Conservation (phyloP, 2,888 invertebrate genomes). For the Harmothoe impar region DNA sequence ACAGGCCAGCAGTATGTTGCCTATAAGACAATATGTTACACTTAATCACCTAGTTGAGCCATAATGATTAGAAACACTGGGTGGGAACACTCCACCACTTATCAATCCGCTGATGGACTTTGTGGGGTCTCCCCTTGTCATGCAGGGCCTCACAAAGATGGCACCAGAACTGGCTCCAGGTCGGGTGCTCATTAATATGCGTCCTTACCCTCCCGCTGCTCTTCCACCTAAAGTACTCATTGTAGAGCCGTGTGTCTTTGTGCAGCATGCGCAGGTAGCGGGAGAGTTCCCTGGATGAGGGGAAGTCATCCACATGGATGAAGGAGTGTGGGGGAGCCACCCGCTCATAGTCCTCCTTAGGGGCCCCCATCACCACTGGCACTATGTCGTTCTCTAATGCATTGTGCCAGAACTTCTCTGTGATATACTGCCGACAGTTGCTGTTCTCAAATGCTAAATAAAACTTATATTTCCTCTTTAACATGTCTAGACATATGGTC, state of each 20-base stretch:
- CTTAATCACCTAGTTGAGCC: too few species aligned
- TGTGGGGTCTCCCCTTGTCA: not conserved
- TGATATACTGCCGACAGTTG: slow-evolving; percentile 63
- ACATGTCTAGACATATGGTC: slow-evolving; percentile 55
- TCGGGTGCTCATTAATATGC: slow-evolving; percentile 61
- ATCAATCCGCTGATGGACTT: slow-evolving; percentile 57
- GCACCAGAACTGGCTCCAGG: slow-evolving; percentile 93
- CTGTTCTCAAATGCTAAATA: slow-evolving; percentile 64
- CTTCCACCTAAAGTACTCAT: slow-evolving; percentile 96
- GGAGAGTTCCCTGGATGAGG: slow-evolving; percentile 93
- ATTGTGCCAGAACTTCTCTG: slow-evolving; percentile 65
- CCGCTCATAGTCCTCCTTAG: slow-evolving; percentile 51
- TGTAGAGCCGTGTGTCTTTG: slow-evolving; percentile 93
- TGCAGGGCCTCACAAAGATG: slow-evolving; percentile 88
- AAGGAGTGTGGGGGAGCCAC: slow-evolving; percentile 86
- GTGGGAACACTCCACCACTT: slow-evolving; percentile 62
- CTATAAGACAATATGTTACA: too few species aligned
- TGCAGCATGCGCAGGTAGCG: slow-evolving; percentile 93
- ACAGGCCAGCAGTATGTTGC: too few species aligned
- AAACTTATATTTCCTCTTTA: slow-evolving; percentile 61
- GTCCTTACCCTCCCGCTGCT: slow-evolving; percentile 91
- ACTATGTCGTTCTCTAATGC: slow-evolving; percentile 62
- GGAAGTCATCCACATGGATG: slow-evolving; percentile 97
- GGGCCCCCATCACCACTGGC: slow-evolving; percentile 63
- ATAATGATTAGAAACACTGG: slow-evolving; percentile 42